Base-by-base conservation (phyloP, 2,797 vertebrate genomes). In the Channallabes apus region DNA sequence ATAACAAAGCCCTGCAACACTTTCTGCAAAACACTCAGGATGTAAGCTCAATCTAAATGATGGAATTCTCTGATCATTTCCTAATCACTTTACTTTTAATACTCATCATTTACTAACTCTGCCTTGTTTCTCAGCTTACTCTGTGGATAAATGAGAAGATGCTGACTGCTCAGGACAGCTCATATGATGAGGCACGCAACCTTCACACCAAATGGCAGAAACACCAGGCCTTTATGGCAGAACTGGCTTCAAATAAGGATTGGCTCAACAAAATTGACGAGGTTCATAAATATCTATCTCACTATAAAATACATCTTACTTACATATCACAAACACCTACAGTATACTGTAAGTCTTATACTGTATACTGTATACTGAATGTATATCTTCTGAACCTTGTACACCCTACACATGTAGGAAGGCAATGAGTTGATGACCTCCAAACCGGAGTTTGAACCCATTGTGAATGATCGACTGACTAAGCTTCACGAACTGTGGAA, bases 61-160 rank as follows among this genome's bases (percentile, higher is more conserved):
- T 68, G 3, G 18, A 5, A 35, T 76, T 65, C 2, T 29, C 18
- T 17, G 32, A 17, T 62, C 29, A 59, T 61, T n/a, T 61, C 29
- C 17, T 20, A 69, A 32, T 71, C 32, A 68, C 41, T 59, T 27
- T 54, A 69, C 20, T 82, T 58, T 82, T 17, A 72, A 68, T 61
- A 6, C n/a, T 54, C 83, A 51, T 62, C 15, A 9, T 38, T 54
- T 46, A 24, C 9, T 83, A 59, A 68, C 32, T 32, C 32, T 83
- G 61, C 11, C 46, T 68, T 8, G 59, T 78, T 0, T n/a, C 2
- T 80, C 92, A 99, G 98, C 95, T 99, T 76, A 95, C 96, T 0
- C 89, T 97, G 35, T 99, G 98, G 98, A 97, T 99, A 94, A 97
- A 98, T 41, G 98, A 99, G 93, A 99, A 98, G 96, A 96, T 99